Base-by-base conservation (phyloP, 2,888 invertebrate species). In the Drosophila fulvimacula region DNA sequence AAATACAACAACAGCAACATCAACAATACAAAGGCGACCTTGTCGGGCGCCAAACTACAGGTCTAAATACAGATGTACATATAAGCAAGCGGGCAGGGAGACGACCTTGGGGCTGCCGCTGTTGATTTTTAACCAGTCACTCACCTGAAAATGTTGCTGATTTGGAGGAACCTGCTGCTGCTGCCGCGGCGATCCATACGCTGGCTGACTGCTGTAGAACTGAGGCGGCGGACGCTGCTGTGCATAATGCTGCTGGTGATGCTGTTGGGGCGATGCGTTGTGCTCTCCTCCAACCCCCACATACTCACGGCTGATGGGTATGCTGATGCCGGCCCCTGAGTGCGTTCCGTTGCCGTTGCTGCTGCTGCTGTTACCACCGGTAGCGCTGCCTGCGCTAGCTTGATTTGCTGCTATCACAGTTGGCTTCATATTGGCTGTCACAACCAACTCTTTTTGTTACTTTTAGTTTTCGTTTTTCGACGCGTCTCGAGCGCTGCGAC, bases 381-480 rank as follows among this genome's bases (percentile, higher is more conserved):
- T 71, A 48, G 69, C 70, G 41, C 73, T 58, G 2, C 70, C 49
- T 61, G 79, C 56, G 53, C 53, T 42, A 58, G 75, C 68, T 71
- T 82, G 84, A 24, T 63, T 88, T 19, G 81, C 89, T 71, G 91
- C 72, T 88, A 91, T 91, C 90, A 92, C 90, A 91, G 91, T 88
- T 71, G 92, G 91, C 85, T 92, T 92, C 92, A 91, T 88, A 2
- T 56, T 65, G 69, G 52, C 48, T 68, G 60, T 74, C 56, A 56
- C 56, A 69, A 59, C 48, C 53, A 48, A 49, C 38, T 75, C 49
- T 59, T 48, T 48, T 32, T 69, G 69, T 78, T 73, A 66, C 63
- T 72, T 56, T 64, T 41, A 52, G 52, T 69, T 68, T 61, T 41
- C 56, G 69, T 62, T 69, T 49, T 24, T 66, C 48, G 59, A 46